phyloP scores from a whole-genome alignment of 2,797 vertebrate species.

The Spea hammondii region DNA sequence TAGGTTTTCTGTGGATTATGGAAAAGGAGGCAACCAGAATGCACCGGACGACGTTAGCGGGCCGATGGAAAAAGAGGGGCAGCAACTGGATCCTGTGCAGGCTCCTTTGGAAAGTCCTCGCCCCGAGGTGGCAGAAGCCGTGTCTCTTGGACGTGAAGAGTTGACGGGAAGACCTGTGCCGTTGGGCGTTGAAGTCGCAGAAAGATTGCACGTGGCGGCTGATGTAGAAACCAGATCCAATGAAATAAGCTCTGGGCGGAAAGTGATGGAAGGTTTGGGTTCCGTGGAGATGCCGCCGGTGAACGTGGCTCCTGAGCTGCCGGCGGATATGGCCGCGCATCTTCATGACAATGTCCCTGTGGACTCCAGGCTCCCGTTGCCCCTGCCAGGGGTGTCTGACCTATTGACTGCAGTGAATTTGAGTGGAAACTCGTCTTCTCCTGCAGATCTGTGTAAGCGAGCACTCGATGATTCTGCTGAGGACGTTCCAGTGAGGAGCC shows the following conservation, averaged over 20 bases:
- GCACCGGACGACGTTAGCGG: not conserved
- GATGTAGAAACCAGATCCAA: not conserved
- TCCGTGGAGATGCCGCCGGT: no score
- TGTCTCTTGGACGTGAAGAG: not conserved
- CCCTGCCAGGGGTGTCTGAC: not conserved
- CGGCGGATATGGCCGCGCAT: no score
- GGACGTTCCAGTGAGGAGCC: no score
- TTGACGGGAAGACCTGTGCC: not conserved
- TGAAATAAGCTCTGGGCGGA: no score
- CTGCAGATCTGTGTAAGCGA: no score
- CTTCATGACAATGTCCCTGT: no score
- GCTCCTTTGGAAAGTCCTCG: not conserved
- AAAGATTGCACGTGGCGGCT: not conserved
- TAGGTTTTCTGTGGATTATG: not conserved
- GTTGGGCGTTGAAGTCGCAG: not conserved
- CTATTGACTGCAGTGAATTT: no score
- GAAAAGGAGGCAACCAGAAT: not conserved
- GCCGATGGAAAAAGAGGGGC: not conserved
- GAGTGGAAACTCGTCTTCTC: no score
- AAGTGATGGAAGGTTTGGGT: no score
- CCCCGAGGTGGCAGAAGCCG: not conserved
- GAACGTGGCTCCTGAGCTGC: no score
- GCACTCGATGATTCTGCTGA: no score
- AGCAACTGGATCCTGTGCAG: not conserved
- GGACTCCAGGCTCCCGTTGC: not conserved